These are phyloP conservation scores for Hylaeus volcanicus DNA, from an alignment of 1,140 invertebrate species.

Conservation along the genomic window DNA sequence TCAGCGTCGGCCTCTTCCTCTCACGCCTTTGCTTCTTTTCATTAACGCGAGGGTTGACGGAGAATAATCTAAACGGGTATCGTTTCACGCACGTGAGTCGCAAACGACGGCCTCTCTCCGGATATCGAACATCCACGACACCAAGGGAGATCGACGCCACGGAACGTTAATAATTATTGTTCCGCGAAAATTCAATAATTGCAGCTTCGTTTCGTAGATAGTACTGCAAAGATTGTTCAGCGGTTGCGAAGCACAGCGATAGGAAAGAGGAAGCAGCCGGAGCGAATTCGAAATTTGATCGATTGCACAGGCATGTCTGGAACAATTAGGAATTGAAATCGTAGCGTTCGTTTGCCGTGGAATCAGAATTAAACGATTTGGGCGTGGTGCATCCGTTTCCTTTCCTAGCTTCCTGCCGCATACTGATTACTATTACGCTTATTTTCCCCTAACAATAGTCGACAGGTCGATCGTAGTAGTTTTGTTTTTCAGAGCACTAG, in stretches of 20 bases:
- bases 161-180: background rate
- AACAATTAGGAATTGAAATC: slow-evolving; percentile 64
- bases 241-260: background rate
- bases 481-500: background rate
- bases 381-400: slow-evolving; percentile 68
- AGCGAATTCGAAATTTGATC: background rate
- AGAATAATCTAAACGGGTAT: background rate
- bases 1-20: background rate
- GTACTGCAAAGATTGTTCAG: too few species aligned
- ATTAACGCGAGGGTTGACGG: slow-evolving; percentile 23
- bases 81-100: background rate
- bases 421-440: slow-evolving; percentile 29
- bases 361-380: slow-evolving; percentile 63
- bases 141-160: background rate
- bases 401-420: slow-evolving; percentile 40
- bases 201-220: too few species aligned
- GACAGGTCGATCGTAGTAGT: background rate
- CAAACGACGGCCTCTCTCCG: too few species aligned
- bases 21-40: slow-evolving; percentile 23
- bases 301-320: slow-evolving; percentile 65
- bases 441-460: slow-evolving; percentile 19
- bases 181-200: background rate
- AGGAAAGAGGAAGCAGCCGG: background rate
- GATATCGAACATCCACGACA: too few species aligned
- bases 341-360: slow-evolving; percentile 60